Evolutionary conservation across 37 sponge, comb jelly and placozoan genomes (phyloP), one percentile per base, ranked within the genome.

Genomic region (Hormiphora californensis): DNA sequence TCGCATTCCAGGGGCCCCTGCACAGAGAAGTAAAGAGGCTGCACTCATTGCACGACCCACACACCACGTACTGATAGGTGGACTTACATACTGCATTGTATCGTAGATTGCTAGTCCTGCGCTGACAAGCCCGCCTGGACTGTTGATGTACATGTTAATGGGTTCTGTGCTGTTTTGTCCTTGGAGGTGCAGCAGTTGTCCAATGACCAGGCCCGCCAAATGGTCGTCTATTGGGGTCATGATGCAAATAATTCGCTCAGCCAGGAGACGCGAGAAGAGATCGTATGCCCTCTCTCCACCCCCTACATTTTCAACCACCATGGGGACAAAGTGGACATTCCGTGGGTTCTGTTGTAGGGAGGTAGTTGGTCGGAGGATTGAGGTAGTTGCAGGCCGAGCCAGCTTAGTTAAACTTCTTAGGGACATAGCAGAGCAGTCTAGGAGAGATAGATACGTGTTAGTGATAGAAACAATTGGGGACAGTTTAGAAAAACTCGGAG

Each of bases 281-380:
- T 87, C 88, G 65, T 54, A 87, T 2, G 88, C 88, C 7, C 88
- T 25, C 88, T 87, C 88, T 4, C 86, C 54, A 12, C 69, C 40
- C 1, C 78, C 78, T 15, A 86, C 54, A 40, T 89, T 41, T 33
- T 89, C 89, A 34, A 89, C 63, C 0, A 89, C 89, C 25, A 89
- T 59, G 25, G 89, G 89, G 27, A 89, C 68, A 86, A 73, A 73
- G 81, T 73, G 81, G 17, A 73, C 81, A 36, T 73, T 73, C 23
- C 81, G n/a, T n/a, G n/a, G n/a, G n/a, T n/a, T n/a, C n/a, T n/a
- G n/a, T n/a, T n/a, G n/a, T n/a, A n/a, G n/a, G n/a, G n/a, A n/a
- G n/a, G n/a, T n/a, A n/a, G n/a, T n/a, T n/a, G n/a, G n/a, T 15
- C 9, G 53, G 12, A 49, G 9, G 15, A 49, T 49, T 49, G 53